Evolutionary conservation across 2,888 invertebrate genomes (phyloP).

Genomic region (Shargacucullia verbasci): DNA sequence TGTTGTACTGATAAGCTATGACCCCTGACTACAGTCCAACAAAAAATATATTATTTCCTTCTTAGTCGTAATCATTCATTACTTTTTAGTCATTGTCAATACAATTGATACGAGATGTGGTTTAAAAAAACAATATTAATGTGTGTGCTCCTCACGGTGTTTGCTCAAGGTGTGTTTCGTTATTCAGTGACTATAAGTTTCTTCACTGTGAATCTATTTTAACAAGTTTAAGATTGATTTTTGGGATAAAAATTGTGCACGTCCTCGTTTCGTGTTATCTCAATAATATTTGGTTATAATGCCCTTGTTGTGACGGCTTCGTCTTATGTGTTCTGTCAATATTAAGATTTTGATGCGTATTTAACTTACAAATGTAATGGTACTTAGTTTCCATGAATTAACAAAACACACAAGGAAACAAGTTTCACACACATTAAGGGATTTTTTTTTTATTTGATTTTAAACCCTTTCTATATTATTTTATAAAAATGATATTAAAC

Average conservation of each 20-base stretch:
- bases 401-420: not conserved
- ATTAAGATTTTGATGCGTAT: slow-evolving; percentile 18
- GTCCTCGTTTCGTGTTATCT: slow-evolving; percentile 9
- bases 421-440: no score
- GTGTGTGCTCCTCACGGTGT: slow-evolving; percentile 22
- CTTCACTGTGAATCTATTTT: slow-evolving; percentile 4
- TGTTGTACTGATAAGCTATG: slow-evolving; percentile 39
- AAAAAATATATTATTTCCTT: slow-evolving; percentile 34
- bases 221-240: slow-evolving; percentile 5
- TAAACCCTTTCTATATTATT: no score
- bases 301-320: slow-evolving; percentile 41
- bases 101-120: slow-evolving; percentile 35
- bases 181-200: slow-evolving; percentile 6
- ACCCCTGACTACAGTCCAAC: slow-evolving; percentile 39
- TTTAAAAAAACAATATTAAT: slow-evolving; percentile 23
- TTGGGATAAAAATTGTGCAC: slow-evolving; percentile 6
- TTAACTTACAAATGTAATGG: slow-evolving; percentile 9
- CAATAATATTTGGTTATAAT: slow-evolving; percentile 38
- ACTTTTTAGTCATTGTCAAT: slow-evolving; percentile 29
- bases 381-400: slow-evolving; percentile 14
- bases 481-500: no score
- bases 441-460: no score
- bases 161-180: slow-evolving; percentile 35
- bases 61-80: not conserved
- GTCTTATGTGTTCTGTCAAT: slow-evolving; percentile 36